A percentile compares a stretch with the other conserved stretches of the same genome.
phyloP scores from a whole-genome alignment of 2,113 vertebrate species.

The Danio rerio region DNA sequence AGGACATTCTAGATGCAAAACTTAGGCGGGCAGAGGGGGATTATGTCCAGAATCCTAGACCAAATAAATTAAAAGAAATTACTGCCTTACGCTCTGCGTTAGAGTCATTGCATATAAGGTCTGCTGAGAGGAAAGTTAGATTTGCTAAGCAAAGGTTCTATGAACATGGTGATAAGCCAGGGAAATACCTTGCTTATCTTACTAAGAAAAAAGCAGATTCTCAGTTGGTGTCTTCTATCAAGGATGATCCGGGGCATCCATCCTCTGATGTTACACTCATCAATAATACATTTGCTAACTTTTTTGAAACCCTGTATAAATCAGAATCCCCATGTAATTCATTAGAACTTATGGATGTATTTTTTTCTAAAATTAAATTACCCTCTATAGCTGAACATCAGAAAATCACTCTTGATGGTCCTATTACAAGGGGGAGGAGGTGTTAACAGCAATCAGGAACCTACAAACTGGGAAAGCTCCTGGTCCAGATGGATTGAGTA shows the following conservation, averaged over 20 bases:
- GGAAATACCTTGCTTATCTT: conserved; percentile 28
- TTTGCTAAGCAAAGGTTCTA: conserved; percentile 6
- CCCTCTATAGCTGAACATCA: conserved; percentile 1
- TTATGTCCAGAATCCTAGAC: too few relatives aligned
- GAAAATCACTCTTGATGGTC: background rate
- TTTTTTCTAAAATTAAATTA: conserved; percentile 1
- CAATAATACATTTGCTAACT: conserved; percentile 19
- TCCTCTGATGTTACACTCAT: conserved; percentile 23
- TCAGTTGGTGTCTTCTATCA: background rate
- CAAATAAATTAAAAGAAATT: too few relatives aligned
- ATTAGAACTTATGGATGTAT: background rate
- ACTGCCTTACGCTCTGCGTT: too few relatives aligned
- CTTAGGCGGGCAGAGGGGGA: too few relatives aligned
- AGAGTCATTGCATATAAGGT: too few relatives aligned
- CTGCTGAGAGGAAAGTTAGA: too few relatives aligned
- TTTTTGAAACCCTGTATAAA: conserved; percentile 19
- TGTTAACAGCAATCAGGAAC: background rate
- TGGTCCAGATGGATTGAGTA: conserved; percentile 1
- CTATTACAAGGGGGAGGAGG: conserved; percentile 28
- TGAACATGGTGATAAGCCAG: conserved; percentile 23
- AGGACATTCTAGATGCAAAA: too few relatives aligned
- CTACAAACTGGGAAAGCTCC: conserved; percentile 11
- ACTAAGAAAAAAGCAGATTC: conserved; percentile 17
- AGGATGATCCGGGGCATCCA: too few relatives aligned
- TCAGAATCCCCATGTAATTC: conserved; percentile 18